A percentile compares a stretch with the other conserved stretches of the same genome.
Evolutionary conservation across 2,888 invertebrate genomes (phyloP).

Genomic region (Drosophila peninsularis): DNA sequence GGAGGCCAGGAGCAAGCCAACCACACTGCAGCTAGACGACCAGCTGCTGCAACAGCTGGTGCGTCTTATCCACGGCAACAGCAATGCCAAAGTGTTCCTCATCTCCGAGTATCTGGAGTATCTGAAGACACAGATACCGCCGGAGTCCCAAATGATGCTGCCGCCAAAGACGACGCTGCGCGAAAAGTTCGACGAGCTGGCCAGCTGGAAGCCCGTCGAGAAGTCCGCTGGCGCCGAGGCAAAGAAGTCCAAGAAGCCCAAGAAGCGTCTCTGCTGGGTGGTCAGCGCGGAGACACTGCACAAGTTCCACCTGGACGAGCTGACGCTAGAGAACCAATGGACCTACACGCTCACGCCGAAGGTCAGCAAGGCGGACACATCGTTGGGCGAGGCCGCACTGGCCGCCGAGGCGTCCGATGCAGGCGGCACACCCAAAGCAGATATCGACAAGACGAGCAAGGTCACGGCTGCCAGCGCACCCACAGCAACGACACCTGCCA

Average conservation of each 20-base stretch:
- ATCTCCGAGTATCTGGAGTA: slow-evolving; percentile 88
- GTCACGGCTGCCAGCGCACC: slow-evolving; percentile 34
- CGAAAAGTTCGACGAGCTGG: slow-evolving; percentile 87
- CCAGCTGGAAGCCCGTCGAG: slow-evolving; percentile 86
- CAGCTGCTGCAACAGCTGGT: slow-evolving; percentile 88
- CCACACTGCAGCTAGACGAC: slow-evolving; percentile 84
- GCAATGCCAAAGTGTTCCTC: slow-evolving; percentile 86
- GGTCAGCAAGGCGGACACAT: slow-evolving; percentile 36
- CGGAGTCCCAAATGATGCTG: slow-evolving; percentile 54
- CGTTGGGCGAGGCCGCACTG: slow-evolving; percentile 24
- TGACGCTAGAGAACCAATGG: slow-evolving; percentile 86
- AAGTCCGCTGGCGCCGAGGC: slow-evolving; percentile 25
- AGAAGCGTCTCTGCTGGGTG: slow-evolving; percentile 88
- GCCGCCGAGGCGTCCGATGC: slow-evolving; percentile 1
- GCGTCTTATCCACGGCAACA: slow-evolving; percentile 89
- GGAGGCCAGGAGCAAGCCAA: slow-evolving; percentile 69
- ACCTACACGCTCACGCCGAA: slow-evolving; percentile 84
- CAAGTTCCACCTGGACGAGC: slow-evolving; percentile 85
- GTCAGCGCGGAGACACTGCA: slow-evolving; percentile 86
- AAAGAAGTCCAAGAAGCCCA: slow-evolving; percentile 75
- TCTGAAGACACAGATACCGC: slow-evolving; percentile 84
- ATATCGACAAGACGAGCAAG: slow-evolving; percentile 11
- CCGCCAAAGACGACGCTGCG: slow-evolving; percentile 85
- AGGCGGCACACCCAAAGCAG: slow-evolving; percentile 13
- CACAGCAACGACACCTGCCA: background rate